Evolutionary conservation across 2,888 invertebrate species (phyloP).

Genomic region (Petrolisthes manimaculis): DNA sequence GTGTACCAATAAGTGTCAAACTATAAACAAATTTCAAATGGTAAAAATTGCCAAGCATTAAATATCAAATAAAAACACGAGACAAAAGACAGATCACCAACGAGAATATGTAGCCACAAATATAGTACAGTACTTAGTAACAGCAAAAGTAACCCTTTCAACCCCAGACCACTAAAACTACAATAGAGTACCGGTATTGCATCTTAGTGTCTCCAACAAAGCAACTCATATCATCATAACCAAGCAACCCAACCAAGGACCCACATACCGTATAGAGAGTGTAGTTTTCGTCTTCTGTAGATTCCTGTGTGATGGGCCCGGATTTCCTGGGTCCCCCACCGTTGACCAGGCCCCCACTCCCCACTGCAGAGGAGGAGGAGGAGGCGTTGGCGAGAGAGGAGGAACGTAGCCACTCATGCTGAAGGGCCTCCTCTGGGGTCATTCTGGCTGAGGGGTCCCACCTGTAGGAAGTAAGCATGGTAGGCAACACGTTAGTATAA

Average conservation of each 20-base stretch:
- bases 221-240: neutral
- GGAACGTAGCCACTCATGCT: conserved; percentile 83
- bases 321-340: conserved; percentile 18
- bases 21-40: too few relatives aligned
- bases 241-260: neutral
- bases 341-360: conserved; percentile 32
- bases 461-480: conserved; percentile 72
- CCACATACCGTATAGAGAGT: conserved; percentile 32
- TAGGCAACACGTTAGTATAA: neutral
- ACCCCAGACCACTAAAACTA: too few relatives aligned
- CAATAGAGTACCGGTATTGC: too few relatives aligned
- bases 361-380: conserved; percentile 50
- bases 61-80: too few relatives aligned
- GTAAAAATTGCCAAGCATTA: too few relatives aligned
- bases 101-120: too few relatives aligned
- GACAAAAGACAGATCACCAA: too few relatives aligned
- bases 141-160: too few relatives aligned
- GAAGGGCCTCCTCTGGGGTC: conserved; percentile 90
- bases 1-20: too few relatives aligned
- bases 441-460: conserved; percentile 94
- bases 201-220: too few relatives aligned
- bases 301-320: conserved; percentile 58
- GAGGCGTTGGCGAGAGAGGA: conserved; percentile 47
- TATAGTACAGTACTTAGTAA: too few relatives aligned
- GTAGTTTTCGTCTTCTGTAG: conserved; percentile 54